Base-by-base conservation (phyloP, 2,113 vertebrate genomes). In the Callionymus lyra region DNA sequence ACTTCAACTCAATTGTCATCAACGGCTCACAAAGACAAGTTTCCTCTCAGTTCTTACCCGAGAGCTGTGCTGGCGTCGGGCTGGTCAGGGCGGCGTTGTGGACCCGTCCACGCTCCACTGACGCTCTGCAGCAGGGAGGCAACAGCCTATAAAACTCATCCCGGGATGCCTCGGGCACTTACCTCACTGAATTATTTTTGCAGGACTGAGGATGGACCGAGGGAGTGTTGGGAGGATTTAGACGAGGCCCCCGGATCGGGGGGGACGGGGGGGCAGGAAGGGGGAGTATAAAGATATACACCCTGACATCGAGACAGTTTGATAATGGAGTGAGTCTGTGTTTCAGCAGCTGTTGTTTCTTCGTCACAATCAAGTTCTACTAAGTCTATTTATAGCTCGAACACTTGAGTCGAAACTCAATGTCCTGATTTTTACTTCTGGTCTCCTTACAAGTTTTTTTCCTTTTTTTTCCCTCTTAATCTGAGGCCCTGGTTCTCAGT, bases 171-270 rank as follows among this genome's bases (percentile, higher is more conserved):
- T 65, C 13, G 14, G 37, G 40, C 1, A 16, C 70, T 86, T 72
- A 85, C 66, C 78, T 87, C 84, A 87, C 50, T 2, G 31, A 46
- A 63, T 80, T 84, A 79, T 77, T 85, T 86, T 85, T 79, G 75
- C 72, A 53, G 48, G 59, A 52, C 70, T 44, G 62, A 60, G 41
- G 67, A 72, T 54, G 63, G 68, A 65, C 39, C 16, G 18, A 49
- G 37, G 40, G 52, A 47, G 57, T 16, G 42, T 46, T 40, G 52
- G 19, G 52, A 59, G 13, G 43, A 38, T 37, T 32, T 61, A 72
- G 56, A 40, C 52, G 59, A 62, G 16, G 57, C 55, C 41, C 6
- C n/a, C n/a, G n/a, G 27, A 61, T 65, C 51, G 44, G 14, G 53
- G 56, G 36, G 44, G 50, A 58, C n/a, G n/a, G n/a, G n/a, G n/a